These are phyloP conservation scores for Excalfactoria chinensis DNA, from an alignment of 2,113 vertebrate genomes.

Conservation along the genomic window DNA sequence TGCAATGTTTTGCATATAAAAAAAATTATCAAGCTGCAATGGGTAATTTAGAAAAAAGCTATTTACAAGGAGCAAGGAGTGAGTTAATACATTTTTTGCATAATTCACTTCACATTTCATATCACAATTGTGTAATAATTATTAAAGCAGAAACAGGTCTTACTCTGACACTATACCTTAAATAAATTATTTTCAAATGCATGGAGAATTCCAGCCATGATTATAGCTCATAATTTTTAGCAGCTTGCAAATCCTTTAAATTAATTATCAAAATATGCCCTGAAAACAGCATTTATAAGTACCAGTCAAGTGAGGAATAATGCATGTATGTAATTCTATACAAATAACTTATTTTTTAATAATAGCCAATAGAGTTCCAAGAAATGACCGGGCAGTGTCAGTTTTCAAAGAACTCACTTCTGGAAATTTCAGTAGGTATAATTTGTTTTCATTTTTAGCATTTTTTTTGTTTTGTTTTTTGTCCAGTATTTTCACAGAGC, in stretches of 20 bases:
- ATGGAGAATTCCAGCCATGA: neutral
- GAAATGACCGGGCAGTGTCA: neutral
- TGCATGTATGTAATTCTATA: neutral
- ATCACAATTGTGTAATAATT: neutral
- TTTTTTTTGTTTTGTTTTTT: neutral
- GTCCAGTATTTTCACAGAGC: neutral
- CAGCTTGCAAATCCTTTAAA: neutral
- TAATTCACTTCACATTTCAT: neutral
- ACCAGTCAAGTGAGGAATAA: neutral
- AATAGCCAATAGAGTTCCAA: neutral
- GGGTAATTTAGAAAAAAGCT: neutral
- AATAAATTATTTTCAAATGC: neutral
- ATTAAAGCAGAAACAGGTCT: neutral
- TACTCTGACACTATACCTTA: neutral
- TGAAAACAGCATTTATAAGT: neutral
- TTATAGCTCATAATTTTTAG: neutral
- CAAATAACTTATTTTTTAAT: neutral
- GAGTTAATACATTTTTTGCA: neutral
- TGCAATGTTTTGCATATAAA: neutral
- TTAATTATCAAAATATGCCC: neutral
- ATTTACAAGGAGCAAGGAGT: rapidly evolving
- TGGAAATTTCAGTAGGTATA: neutral
- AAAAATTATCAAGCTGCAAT: neutral
- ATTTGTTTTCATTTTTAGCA: slow-evolving; percentile 34
- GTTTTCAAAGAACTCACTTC: neutral